These are phyloP conservation scores for Netelia virgata DNA, from an alignment of 2,888 invertebrate species.

Conservation along the genomic window DNA sequence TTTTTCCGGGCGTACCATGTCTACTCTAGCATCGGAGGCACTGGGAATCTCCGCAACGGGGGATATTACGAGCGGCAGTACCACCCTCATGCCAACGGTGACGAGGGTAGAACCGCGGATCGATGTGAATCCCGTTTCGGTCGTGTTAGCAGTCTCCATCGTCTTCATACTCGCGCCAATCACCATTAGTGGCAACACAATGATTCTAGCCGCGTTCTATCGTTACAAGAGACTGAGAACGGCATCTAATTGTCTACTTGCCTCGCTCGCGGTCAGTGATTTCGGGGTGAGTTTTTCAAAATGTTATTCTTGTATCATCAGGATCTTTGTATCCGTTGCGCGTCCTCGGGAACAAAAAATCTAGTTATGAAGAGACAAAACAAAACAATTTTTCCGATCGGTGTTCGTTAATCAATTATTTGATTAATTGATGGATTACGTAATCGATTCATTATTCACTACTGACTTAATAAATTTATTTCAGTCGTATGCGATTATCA, in stretches of 20 bases:
- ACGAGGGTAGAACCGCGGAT: slow-evolving; percentile 78
- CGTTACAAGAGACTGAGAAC: slow-evolving; percentile 88
- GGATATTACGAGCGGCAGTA: slow-evolving; percentile 76
- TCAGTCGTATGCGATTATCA: not conserved
- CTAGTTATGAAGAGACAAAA: no score
- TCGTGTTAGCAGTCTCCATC: slow-evolving; percentile 85
- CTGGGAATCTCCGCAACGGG: slow-evolving; percentile 75
- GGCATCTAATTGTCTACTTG: slow-evolving; percentile 88
- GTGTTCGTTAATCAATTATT: no score
- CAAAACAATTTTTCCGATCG: not conserved
- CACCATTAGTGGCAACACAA: slow-evolving; percentile 87
- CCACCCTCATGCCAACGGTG: slow-evolving; percentile 78
- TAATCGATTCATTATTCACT: no score
- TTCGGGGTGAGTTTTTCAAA: slow-evolving; percentile 85
- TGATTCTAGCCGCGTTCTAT: slow-evolving; percentile 87
- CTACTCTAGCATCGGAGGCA: slow-evolving; percentile 77
- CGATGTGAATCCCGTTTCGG: slow-evolving; percentile 83
- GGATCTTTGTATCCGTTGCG: no score
- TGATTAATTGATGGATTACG: slow-evolving; percentile 12
- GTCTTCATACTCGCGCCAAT: slow-evolving; percentile 87
- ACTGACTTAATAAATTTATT: no score
- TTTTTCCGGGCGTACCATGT: slow-evolving; percentile 76
- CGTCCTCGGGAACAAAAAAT: no score
- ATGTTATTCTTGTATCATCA: no score
- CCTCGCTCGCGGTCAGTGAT: slow-evolving; percentile 88